These are phyloP conservation scores for Drosophila bocki DNA, from an alignment of 1,140 invertebrate species.

Conservation along the genomic window DNA sequence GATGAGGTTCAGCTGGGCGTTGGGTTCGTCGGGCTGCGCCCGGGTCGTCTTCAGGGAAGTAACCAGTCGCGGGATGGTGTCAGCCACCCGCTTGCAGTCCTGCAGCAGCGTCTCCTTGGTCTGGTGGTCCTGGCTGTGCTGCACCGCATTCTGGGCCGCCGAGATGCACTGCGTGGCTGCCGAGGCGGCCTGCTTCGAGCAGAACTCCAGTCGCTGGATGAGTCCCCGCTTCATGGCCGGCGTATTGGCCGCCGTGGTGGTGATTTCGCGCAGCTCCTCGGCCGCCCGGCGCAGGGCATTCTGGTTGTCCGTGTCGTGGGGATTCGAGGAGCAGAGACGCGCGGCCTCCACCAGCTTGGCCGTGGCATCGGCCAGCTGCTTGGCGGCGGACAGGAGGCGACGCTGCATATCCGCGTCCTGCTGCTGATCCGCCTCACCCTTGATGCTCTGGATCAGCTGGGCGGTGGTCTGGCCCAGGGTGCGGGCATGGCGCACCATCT, in stretches of 20 bases:
- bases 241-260: slow-evolving; percentile 91
- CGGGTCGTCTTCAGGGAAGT: slow-evolving; percentile 92
- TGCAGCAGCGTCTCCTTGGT: slow-evolving; percentile 88
- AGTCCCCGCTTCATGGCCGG: slow-evolving; percentile 92
- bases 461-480: slow-evolving; percentile 97
- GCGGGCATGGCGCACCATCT: slow-evolving; percentile 97
- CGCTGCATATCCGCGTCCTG: slow-evolving; percentile 95
- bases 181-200: slow-evolving; percentile 94
- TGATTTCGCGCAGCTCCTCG: slow-evolving; percentile 95
- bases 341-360: slow-evolving; percentile 98
- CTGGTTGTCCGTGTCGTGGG: slow-evolving; percentile 93
- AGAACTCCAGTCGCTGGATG: slow-evolving; percentile 90
- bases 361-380: slow-evolving; percentile 97
- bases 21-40: slow-evolving; percentile 90
- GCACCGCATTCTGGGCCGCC: slow-evolving; percentile 91
- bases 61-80: slow-evolving; percentile 93
- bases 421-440: slow-evolving; percentile 95
- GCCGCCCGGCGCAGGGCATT: slow-evolving; percentile 94
- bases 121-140: slow-evolving; percentile 86
- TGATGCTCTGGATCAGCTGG: slow-evolving; percentile 96
- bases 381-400: slow-evolving; percentile 95
- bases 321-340: slow-evolving; percentile 94
- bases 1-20: slow-evolving; percentile 93
- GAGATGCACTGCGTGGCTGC: slow-evolving; percentile 96
- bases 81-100: slow-evolving; percentile 91